Base-by-base conservation (phyloP, 2,113 vertebrate species). In the Rhynchomys soricoides region DNA sequence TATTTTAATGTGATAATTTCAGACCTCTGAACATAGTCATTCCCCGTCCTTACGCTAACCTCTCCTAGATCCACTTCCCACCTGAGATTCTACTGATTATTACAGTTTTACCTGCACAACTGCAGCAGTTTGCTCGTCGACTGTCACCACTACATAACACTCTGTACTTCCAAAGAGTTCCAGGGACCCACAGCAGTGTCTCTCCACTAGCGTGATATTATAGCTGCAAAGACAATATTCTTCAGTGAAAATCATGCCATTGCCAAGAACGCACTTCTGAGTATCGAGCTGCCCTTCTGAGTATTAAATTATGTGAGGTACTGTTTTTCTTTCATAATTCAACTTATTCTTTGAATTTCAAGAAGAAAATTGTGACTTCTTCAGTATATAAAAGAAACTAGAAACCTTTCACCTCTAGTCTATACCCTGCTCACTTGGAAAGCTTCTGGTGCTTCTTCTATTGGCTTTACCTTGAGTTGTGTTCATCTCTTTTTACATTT, bases 141-240 rank as follows among this genome's bases (percentile, higher is more conserved):
- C 88, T n/a, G 99, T 99, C 96, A 99, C 96, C 93, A 99, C 98
- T 68, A 98, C 95, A 3, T 99, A 99, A 81, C 0, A 94, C 29
- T 98, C 98, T 45, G 97, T 97, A n/a, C 97, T 97, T 93, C 99
- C 99, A 45, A 99, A 98, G 68, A 98, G 98, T 95, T 98, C 98
- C 96, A 99, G 82, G 16, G 99, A 98, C 3, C 98, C 98, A 96
- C 97, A 97, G 82, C 97, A 98, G 75, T 96, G 98, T 97, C 99
- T 99, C 98, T 99, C 99, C 97, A 99, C 93, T 93, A 99, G 98
- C 16, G 98, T 99, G 79, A 99, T 98, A 96, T 98, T 98, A 95
- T 99, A 99, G 82, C 99, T 99, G 97, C 43, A 98, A 93, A 97
- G 71, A 89, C 5, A 95, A 21, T 64, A 86, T 59, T 93, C 66